Evolutionary conservation across 2,797 vertebrate genomes (phyloP), one percentile per base, ranked within the genome.

Genomic region (Premnoplex brunnescens): DNA sequence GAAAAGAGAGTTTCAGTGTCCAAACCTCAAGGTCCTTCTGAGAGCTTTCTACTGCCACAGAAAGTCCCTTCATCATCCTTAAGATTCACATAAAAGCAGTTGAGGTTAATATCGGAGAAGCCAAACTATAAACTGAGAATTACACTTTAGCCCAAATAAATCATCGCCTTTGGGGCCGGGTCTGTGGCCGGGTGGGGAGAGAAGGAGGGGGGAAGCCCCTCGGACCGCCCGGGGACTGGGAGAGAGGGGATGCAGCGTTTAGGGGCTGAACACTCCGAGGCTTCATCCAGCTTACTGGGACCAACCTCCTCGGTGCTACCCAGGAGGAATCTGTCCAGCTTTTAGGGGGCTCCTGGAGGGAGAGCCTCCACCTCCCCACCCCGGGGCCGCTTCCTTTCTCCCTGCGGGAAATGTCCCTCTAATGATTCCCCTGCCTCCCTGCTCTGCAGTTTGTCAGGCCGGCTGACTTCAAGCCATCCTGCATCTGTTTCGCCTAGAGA

Each of bases 391-490:
- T 94, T 95, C 96, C 95, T 90, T 88, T 49, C 85, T 91, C 95
- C 91, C 96, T 88, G 91, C 58, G 82, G 95, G 95, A 94, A 90
- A 76, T 63, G 92, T 66, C 91, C 81, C 60, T 88, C 92, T 97
- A 96, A 97, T 93, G 95, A 96, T 91, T 96, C 94, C 94, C 89
- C 87, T 60, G 95, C 64, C 89, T 72, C 79, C 39, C 79, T 86
- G 96, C 84, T 97, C 97, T 97, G 97, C 95, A 97, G 66, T 97
- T 96, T 79, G 97, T 97, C 97, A 97, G 95, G 19, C 79, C 3
- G 74, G 62, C 95, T 92, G 94, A 96, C 93, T 96, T 92, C 69
- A 63, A 96, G 85, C 92, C 94, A 51, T 94, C 91, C 88, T 80
- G 92, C 97, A 96, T 97, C 96, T 97, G 96, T 95, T 97, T 91